phyloP scores from a whole-genome alignment of 2,888 invertebrate genomes.

The Psococerastis gibbosa region DNA sequence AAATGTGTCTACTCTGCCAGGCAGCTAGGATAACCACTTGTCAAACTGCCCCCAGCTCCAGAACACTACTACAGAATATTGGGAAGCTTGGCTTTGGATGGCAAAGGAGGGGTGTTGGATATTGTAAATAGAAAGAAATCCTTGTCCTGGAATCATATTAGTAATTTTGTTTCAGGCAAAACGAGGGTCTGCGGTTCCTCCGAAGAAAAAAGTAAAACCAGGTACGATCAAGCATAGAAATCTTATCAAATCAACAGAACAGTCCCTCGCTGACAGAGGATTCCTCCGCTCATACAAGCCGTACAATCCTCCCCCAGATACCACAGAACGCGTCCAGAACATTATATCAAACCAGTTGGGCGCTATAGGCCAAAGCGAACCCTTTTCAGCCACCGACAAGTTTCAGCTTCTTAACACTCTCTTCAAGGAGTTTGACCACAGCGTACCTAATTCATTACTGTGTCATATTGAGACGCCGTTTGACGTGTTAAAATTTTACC shows the following conservation, averaged over 20 bases:
- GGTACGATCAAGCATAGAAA: constrained; percentile 35
- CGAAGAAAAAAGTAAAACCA: constrained; percentile 26
- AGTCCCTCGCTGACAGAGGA: constrained; percentile 23
- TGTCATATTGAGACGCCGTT: constrained; percentile 47
- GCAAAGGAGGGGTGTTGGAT: no score
- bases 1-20: no score
- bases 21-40: no score
- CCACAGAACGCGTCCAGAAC: constrained; percentile 35
- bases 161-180: no score
- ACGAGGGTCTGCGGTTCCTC: constrained; percentile 15
- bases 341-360: constrained; percentile 38
- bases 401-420: constrained; percentile 52
- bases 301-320: constrained; percentile 53
- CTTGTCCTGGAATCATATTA: no score
- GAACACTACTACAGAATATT: no score
- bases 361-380: constrained; percentile 24
- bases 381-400: constrained; percentile 29
- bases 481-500: constrained; percentile 52
- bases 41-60: no score
- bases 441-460: constrained; percentile 67
- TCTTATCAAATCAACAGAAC: constrained; percentile 24
- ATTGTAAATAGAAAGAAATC: no score
- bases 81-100: no score
- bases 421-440: constrained; percentile 48
- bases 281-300: constrained; percentile 55